phyloP scores from a whole-genome alignment of 2,797 vertebrate species.

The Gymnocypris eckloni region DNA sequence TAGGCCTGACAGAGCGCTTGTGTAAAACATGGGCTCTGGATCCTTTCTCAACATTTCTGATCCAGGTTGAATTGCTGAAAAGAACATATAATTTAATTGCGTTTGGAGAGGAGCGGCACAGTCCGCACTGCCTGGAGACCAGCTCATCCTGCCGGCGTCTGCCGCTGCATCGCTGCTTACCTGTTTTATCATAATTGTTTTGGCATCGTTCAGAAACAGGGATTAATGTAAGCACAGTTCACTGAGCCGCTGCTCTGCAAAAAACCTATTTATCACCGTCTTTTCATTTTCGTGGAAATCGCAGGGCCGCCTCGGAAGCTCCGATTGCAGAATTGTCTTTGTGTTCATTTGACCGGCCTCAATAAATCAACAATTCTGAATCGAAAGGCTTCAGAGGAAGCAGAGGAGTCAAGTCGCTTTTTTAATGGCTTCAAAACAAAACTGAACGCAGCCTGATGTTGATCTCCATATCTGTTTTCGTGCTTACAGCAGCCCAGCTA shows the following conservation, averaged over 20 bases:
- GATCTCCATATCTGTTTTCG: constrained; percentile 46
- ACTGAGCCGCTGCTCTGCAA: constrained; percentile 24
- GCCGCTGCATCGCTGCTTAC: constrained; percentile 37
- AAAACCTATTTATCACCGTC: constrained; percentile 33
- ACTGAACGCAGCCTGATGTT: constrained; percentile 16
- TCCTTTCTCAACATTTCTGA: neutral
- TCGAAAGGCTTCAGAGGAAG: constrained; percentile 5
- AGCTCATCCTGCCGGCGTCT: neutral
- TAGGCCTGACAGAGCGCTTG: neutral
- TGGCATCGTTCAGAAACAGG: constrained; percentile 41
- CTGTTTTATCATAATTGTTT: constrained; percentile 56
- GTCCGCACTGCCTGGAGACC: constrained; percentile 32
- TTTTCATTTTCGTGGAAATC: constrained; percentile 2
- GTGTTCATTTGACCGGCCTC: constrained; percentile 25
- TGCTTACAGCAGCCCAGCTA: neutral
- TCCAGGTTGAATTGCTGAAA: constrained; percentile 23
- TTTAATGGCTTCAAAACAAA: constrained; percentile 35
- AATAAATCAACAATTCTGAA: constrained; percentile 24
- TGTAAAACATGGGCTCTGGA: neutral
- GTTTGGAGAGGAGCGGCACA: neutral
- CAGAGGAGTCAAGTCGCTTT: constrained; percentile 3
- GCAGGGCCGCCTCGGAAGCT: neutral
- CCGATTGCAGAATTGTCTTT: neutral
- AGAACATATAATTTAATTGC: constrained; percentile 26
- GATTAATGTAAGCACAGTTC: constrained; percentile 40